phyloP scores from a whole-genome alignment of 2,888 invertebrate genomes.

The Agapostemon virescens region DNA sequence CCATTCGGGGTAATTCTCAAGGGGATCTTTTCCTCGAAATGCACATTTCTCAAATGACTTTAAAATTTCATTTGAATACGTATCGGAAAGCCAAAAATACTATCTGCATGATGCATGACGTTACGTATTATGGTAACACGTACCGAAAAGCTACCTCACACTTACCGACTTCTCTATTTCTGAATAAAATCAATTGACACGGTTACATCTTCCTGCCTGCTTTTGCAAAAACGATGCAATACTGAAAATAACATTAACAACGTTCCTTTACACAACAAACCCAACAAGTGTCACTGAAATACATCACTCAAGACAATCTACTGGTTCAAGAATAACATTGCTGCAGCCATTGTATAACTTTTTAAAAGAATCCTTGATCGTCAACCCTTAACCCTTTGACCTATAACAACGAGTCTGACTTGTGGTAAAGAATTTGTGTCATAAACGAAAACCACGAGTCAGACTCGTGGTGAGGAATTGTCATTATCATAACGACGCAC shows the following conservation, averaged over 20 bases:
- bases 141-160: not conserved
- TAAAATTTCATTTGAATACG: not conserved
- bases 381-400: too few relatives aligned
- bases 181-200: not conserved
- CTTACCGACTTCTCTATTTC: not conserved
- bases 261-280: not conserved
- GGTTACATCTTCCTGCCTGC: not conserved
- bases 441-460: too few relatives aligned
- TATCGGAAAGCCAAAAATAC: not conserved
- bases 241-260: not conserved
- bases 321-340: not conserved
- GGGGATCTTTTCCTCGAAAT: not conserved
- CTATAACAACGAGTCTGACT: too few relatives aligned
- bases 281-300: too few relatives aligned
- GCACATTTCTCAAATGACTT: not conserved
- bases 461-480: too few relatives aligned
- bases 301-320: too few relatives aligned
- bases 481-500: too few relatives aligned
- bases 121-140: not conserved
- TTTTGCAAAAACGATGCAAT: not conserved
- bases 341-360: not conserved
- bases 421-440: too few relatives aligned
- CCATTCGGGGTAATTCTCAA: not conserved
- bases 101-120: not conserved
- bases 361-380: not conserved